Percentiles rank a stretch among this genome's conserved stretches.
These are phyloP conservation scores for Scatophagus argus DNA, from an alignment of 2,113 vertebrate genomes.

Conservation along the genomic window DNA sequence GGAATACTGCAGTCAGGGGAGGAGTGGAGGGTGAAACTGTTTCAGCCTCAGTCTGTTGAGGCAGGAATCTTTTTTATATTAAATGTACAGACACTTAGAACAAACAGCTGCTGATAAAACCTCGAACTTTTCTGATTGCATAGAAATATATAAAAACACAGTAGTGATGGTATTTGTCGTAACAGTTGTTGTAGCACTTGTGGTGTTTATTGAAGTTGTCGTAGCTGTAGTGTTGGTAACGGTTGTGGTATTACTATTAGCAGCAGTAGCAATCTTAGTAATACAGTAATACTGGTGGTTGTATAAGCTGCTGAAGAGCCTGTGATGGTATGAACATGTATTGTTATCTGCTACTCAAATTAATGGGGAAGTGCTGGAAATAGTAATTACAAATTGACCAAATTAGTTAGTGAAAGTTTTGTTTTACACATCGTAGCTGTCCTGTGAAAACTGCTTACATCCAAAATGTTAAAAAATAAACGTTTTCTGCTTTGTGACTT, in stretches of 20 bases:
- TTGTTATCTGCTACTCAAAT: not conserved
- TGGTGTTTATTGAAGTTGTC: not conserved
- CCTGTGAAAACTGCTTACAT: not conserved
- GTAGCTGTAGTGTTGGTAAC: no score
- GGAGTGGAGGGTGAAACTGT: not conserved
- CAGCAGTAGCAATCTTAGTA: not conserved
- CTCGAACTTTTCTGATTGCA: not conserved
- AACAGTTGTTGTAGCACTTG: not conserved
- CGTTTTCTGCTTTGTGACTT: no score
- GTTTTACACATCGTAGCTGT: not conserved
- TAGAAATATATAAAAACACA: not conserved
- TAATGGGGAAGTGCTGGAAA: no score
- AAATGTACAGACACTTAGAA: not conserved
- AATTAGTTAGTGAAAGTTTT: no score
- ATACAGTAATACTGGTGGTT: not conserved
- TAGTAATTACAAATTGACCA: no score
- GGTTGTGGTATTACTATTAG: not conserved
- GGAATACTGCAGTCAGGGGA: slow-evolving; percentile 16
- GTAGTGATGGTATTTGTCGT: not conserved
- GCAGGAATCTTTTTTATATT: not conserved
- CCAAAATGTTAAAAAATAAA: no score
- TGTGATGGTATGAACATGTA: not conserved
- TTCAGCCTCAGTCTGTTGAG: not conserved
- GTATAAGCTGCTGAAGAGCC: not conserved
- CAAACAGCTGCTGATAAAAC: not conserved